Evolutionary conservation across 2,888 invertebrate genomes (phyloP), one percentile per base, ranked within the genome.

Genomic region (Priocnemis perturbator): DNA sequence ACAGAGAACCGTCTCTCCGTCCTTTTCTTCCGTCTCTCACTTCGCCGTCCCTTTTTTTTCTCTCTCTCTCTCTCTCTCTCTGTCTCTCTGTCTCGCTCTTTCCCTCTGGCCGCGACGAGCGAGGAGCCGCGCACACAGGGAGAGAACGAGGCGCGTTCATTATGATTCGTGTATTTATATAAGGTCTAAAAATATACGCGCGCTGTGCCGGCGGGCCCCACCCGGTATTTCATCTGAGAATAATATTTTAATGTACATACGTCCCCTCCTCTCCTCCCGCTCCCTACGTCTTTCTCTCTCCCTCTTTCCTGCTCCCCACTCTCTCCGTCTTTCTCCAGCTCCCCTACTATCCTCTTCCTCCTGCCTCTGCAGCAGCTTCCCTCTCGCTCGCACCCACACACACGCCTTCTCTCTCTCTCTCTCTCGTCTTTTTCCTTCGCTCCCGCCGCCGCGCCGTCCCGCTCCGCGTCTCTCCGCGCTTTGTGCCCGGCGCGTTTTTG

Each of bases 161-260:
- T 89, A 88, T 88, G 88, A 89, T 89, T 88, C 88, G 88, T 88
- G 87, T 89, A 89, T 89, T 89, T 89, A 89, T 88, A 89, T 88
- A 88, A 88, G 88, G 86, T 89, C 88, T 89, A 89, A 89, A 89
- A 89, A 89, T 89, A 89, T 87, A 86, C 85, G 78, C 73, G 73
- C 73, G 77, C 68, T 81, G 77, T 85, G 87, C 86, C 82, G 86
- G 84, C 88, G 86, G 86, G 87, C 88, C 87, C 88, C 87, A 84
- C 88, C 88, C 88, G 88, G 88, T 88, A 88, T 88, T 88, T 88
- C 88, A 89, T 89, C 88, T 88, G 88, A 88, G 88, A 88, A 89
- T 89, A 89, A 88, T 89, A 88, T 88, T 88, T 88, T 88, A 88
- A 88, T 89, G 87, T 87, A 86, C 86, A 83, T 82, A 85, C 81